phyloP scores from a whole-genome alignment of 2,888 invertebrate species.

The Bombylius discolor region DNA sequence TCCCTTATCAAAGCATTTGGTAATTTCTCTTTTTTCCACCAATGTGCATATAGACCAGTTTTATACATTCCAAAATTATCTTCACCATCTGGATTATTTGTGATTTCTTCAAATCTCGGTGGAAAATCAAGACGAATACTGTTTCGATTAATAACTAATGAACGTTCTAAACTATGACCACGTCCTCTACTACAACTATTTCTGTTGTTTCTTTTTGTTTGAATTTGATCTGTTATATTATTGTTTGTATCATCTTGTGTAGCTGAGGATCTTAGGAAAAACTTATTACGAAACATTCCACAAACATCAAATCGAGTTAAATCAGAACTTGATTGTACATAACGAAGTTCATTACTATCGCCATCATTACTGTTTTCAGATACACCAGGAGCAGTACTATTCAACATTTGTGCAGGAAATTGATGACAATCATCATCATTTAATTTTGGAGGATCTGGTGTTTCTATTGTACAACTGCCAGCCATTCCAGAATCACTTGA shows the following conservation, averaged over 20 bases:
- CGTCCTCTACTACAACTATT: conserved; percentile 7
- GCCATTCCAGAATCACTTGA: conserved; percentile 73
- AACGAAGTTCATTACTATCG: conserved; percentile 8
- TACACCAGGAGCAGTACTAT: conserved; percentile 10
- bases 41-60: conserved; percentile 78
- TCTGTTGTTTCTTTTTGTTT: background rate
- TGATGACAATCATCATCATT: conserved; percentile 7
- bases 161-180: conserved; percentile 14
- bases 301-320: conserved; percentile 31
- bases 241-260: conserved; percentile 15
- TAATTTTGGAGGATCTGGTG: conserved; percentile 46
- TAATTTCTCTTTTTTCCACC: conserved; percentile 83
- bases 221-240: conserved; percentile 2
- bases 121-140: conserved; percentile 26
- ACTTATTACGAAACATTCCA: conserved; percentile 33
- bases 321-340: conserved; percentile 18
- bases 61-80: conserved; percentile 43
- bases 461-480: conserved; percentile 63
- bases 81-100: background rate
- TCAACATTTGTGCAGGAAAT: conserved; percentile 10
- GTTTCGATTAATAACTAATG: conserved; percentile 27
- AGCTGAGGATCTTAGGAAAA: conserved; percentile 20
- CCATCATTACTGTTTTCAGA: conserved; percentile 29
- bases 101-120: background rate
- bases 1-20: conserved; percentile 51